A percentile compares a stretch with the other conserved stretches of the same genome.
Conservation (phyloP, 1,140 invertebrate genomes). For the Solen grandis region DNA sequence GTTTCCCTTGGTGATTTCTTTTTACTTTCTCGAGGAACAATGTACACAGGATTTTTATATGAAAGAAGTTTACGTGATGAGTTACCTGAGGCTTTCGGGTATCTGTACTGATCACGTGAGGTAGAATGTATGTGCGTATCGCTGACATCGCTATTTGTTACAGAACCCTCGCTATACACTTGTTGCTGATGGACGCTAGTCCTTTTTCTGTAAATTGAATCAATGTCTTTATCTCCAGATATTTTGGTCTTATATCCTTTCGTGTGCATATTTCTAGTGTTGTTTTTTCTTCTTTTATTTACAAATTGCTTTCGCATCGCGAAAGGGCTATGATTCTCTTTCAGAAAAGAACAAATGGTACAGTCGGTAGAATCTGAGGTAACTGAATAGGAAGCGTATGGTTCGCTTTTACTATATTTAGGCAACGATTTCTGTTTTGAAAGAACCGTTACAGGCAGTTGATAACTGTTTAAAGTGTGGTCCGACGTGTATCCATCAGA, state of each 20-base stretch:
- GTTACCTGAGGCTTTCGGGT: background rate
- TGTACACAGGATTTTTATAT: no score
- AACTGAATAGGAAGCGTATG: constrained; percentile 18
- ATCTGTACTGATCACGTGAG: background rate
- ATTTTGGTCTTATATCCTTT: background rate
- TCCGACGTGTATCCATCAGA: constrained; percentile 67
- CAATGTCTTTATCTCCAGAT: constrained; percentile 5
- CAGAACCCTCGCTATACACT: no score
- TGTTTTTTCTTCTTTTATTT: background rate
- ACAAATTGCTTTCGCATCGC: constrained; percentile 2
- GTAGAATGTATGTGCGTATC: no score
- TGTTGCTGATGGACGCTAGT: background rate
- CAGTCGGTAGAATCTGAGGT: constrained; percentile 61
- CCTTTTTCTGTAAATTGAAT: background rate
- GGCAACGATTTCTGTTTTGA: constrained; percentile 48
- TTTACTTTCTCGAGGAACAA: no score
- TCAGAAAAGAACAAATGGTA: constrained; percentile 60
- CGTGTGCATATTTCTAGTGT: background rate
- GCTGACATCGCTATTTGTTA: no score
- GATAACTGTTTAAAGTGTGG: constrained; percentile 53
- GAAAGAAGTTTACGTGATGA: background rate
- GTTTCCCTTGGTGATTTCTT: background rate
- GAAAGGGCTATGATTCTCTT: constrained; percentile 25
- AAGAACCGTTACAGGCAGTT: constrained; percentile 60
- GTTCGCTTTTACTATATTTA: background rate